Conservation (phyloP, 1,140 invertebrate genomes). For the Drosophila carrolli region DNA sequence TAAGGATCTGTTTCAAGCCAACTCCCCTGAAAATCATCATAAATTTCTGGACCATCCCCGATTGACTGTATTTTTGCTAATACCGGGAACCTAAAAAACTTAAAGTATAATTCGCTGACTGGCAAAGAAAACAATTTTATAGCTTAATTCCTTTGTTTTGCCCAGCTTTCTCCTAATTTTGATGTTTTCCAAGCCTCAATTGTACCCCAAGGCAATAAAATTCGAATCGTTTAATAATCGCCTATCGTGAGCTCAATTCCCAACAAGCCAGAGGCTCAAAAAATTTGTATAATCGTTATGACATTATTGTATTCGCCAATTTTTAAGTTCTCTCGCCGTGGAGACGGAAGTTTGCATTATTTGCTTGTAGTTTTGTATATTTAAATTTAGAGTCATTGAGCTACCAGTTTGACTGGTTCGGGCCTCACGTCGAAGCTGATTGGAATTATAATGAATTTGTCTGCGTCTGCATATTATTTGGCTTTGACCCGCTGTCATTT, state of each 20-base stretch:
- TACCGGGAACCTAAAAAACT: not conserved
- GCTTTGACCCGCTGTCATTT: constrained; percentile 53
- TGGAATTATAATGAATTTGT: constrained; percentile 55
- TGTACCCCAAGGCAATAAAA: constrained; percentile 13
- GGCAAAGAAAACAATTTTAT: not conserved
- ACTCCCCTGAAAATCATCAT: not conserved
- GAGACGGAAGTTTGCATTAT: constrained; percentile 50
- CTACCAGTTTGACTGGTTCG: constrained; percentile 45
- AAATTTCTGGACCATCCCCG: too few species aligned
- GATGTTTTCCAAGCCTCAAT: constrained; percentile 6
- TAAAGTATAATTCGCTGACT: not conserved
- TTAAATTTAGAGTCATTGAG: constrained; percentile 49
- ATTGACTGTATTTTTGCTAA: too few species aligned
- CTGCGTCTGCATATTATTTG: constrained; percentile 49
- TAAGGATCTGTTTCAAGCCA: not conserved
- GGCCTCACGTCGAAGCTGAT: constrained; percentile 22
- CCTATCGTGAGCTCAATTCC: constrained; percentile 33
- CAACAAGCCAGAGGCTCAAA: constrained; percentile 23
- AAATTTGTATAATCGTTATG: constrained; percentile 51
- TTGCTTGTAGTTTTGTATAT: constrained; percentile 14
- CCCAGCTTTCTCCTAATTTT: constrained; percentile 39
- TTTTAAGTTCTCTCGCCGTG: constrained; percentile 13
- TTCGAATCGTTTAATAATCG: constrained; percentile 36
- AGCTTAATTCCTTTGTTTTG: constrained; percentile 21
- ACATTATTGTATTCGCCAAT: constrained; percentile 33